A percentile compares a stretch with the other conserved stretches of the same genome.
phyloP scores from a whole-genome alignment of 1,140 invertebrate genomes.

The Pseudomyrmex dendroicus region DNA sequence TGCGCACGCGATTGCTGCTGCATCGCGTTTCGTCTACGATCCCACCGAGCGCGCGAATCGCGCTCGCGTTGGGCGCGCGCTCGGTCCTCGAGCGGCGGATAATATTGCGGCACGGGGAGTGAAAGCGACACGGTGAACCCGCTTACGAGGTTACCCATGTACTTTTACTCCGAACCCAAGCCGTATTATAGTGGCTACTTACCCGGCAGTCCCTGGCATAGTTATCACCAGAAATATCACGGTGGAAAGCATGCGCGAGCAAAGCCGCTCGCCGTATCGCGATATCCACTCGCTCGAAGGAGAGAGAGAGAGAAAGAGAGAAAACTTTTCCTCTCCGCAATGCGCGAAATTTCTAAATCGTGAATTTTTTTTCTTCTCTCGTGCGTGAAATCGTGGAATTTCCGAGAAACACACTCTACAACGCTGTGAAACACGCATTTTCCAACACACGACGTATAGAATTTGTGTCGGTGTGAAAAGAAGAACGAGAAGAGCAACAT shows the following conservation, averaged over 20 bases:
- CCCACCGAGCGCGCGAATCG: constrained; percentile 5
- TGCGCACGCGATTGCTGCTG: not conserved
- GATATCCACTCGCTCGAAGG: constrained; percentile 63
- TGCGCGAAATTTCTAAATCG: constrained; percentile 31
- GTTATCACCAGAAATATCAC: constrained; percentile 76
- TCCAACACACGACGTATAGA: too few species aligned
- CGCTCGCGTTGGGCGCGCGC: constrained; percentile 28
- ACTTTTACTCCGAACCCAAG: constrained; percentile 80
- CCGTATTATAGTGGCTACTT: constrained; percentile 73
- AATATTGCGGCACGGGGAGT: constrained; percentile 76
- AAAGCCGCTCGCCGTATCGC: constrained; percentile 46
- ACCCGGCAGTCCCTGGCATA: constrained; percentile 78
- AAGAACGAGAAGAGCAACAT: too few species aligned
- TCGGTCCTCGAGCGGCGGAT: constrained; percentile 70
- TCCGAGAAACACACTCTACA: too few species aligned
- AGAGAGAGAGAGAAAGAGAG: not conserved
- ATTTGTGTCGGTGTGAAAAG: too few species aligned
- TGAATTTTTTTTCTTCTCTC: not conserved
- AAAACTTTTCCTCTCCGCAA: constrained; percentile 10
- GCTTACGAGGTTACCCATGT: constrained; percentile 77
- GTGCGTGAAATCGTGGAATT: constrained; percentile 22
- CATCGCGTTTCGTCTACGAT: constrained; percentile 19
- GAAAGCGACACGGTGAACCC: constrained; percentile 81
- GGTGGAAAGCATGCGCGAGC: constrained; percentile 67
- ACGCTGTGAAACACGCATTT: not conserved